A percentile compares a stretch with the other conserved stretches of the same genome.
phyloP scores from a whole-genome alignment of 2,888 invertebrate genomes.

The Ormyrus thymus region DNA sequence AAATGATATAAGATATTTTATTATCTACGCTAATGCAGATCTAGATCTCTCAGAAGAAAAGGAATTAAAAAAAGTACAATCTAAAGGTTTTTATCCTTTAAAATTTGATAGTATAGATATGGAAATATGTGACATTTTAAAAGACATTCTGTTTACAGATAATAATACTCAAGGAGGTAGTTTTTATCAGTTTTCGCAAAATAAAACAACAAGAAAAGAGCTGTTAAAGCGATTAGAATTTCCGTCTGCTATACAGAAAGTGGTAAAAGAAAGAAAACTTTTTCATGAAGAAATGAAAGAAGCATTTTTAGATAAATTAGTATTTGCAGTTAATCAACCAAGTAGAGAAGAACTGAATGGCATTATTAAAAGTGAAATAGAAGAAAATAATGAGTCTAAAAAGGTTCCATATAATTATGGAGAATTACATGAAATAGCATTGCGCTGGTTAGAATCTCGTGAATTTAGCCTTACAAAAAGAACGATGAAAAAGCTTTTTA shows the following conservation, averaged over 20 bases:
- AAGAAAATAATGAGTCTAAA: not conserved
- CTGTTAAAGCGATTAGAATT: constrained; percentile 60
- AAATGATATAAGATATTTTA: constrained; percentile 32
- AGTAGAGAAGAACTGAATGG: constrained; percentile 46
- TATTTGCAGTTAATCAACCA: constrained; percentile 38
- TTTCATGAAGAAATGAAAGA: constrained; percentile 19
- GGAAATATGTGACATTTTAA: constrained; percentile 17
- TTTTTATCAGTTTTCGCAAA: constrained; percentile 60
- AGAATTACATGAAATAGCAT: constrained; percentile 63
- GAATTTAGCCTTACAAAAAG: constrained; percentile 59
- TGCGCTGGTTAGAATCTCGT: constrained; percentile 66
- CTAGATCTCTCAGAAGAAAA: constrained; percentile 60
- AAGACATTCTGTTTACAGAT: constrained; percentile 35
- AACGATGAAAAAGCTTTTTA: constrained; percentile 59
- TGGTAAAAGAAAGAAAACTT: constrained; percentile 50
- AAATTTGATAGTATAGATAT: constrained; percentile 29
- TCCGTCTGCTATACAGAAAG: not conserved
- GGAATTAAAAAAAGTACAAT: constrained; percentile 54
- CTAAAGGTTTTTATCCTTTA: constrained; percentile 45
- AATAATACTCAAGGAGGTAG: not conserved
- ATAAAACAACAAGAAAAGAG: constrained; percentile 60
- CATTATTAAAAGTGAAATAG: constrained; percentile 54
- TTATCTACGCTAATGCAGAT: constrained; percentile 60
- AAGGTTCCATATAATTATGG: constrained; percentile 60
- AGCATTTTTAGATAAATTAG: constrained; percentile 37